Percentiles rank a stretch among this genome's conserved stretches.
phyloP scores from a whole-genome alignment of 2,888 invertebrate species.

The Tyria jacobaeae region DNA sequence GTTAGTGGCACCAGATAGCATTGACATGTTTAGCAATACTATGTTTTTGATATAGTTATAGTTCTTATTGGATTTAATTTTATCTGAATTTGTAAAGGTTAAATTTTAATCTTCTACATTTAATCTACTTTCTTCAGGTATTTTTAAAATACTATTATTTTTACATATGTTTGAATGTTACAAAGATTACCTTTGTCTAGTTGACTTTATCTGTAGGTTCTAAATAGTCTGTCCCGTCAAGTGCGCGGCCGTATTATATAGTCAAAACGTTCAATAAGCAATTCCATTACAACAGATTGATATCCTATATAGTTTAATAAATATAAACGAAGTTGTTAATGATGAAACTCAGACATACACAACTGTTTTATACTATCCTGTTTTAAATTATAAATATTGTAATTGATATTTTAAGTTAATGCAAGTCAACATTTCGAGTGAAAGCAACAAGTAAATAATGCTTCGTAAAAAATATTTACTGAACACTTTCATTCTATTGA shows the following conservation, averaged over 20 bases:
- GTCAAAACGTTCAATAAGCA: not conserved
- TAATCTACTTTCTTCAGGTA: too few species aligned
- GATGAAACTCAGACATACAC: not conserved
- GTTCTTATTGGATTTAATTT: too few species aligned
- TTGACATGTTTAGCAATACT: too few species aligned
- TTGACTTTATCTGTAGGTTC: too few species aligned
- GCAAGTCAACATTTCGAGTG: slow-evolving; percentile 14
- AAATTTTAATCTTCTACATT: too few species aligned
- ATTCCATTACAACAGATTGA: not conserved
- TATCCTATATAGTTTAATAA: too few species aligned
- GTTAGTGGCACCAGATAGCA: too few species aligned
- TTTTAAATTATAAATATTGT: not conserved
- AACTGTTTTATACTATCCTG: not conserved
- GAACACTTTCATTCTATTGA: slow-evolving; percentile 38
- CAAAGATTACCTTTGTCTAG: not conserved
- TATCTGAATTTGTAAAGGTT: too few species aligned
- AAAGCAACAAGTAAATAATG: slow-evolving; percentile 22
- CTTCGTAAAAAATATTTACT: slow-evolving; percentile 21
- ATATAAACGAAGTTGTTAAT: not conserved
- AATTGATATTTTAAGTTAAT: not conserved
- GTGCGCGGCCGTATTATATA: not conserved
- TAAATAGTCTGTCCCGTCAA: not conserved
- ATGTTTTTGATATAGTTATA: too few species aligned
- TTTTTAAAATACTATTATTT: too few species aligned
- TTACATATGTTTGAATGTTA: too few species aligned